Base-by-base conservation (phyloP, 2,797 vertebrate genomes). In the Tragelaphus eurycerus region DNA sequence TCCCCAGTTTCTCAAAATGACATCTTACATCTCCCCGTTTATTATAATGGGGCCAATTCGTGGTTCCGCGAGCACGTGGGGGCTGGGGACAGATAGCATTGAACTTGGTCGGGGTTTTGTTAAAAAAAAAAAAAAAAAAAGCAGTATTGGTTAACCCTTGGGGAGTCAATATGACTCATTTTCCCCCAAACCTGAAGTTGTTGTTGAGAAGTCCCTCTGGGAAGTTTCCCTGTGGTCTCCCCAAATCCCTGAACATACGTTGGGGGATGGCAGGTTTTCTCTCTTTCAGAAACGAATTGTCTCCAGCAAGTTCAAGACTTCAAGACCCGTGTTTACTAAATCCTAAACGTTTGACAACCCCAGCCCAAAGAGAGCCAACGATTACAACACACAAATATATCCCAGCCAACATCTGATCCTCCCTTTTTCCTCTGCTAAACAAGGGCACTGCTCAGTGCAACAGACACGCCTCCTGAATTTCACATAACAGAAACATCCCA, bases 1-100 rank as follows among this genome's bases (percentile, higher is more conserved):
- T 99, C 98, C 98, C 98, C 98, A 89, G 98, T 98, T 99, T 99
- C 99, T 99, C 98, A 98, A 99, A 99, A 98, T 99, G 99, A 99
- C 99, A 99, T 99, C 99, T 99, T 97, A 98, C 98, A 99, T 98
- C 93, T 97, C 99, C 96, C 95, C 98, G 60, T 98, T 98, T 97
- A 99, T 98, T 98, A 98, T 98, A 99, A 92, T 1, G 86, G 98
- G 98, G 98, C 98, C 98, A 97, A 97, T 98, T 98, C 97, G 97
- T 19, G 98, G 98, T 96, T 96, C 97, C 83, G 91, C 85, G 43
- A 94, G 98, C 11, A 14, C 98, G 55, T 83, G 92, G 98, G 98
- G 96, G 97, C 98, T 95, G 92, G 97, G 98, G 98, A 98, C 98
- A 99, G 99, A 99, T 99, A 99, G 95, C 98, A 98, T 98, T 99